Conservation (phyloP, 2,113 vertebrate species). For the Dasyornis broadbenti region DNA sequence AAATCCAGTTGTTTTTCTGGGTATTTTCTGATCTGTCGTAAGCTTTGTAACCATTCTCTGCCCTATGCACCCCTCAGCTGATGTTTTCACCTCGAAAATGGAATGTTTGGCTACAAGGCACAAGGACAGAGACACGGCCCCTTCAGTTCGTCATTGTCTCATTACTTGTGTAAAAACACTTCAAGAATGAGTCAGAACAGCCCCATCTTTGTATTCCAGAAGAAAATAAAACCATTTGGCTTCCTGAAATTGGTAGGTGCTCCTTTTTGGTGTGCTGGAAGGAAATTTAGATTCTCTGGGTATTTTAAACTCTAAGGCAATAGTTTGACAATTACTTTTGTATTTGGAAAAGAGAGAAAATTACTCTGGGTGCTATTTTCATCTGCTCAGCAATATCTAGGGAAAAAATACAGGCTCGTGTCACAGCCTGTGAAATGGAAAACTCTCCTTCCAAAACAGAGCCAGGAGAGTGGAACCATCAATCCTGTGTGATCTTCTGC, state of each 20-base stretch:
- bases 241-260: background rate
- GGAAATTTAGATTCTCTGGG: background rate
- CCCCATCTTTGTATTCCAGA: background rate
- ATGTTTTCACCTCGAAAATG: background rate
- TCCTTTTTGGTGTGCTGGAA: background rate
- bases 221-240: background rate
- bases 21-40: background rate
- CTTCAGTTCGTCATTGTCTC: background rate
- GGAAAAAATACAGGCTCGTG: background rate
- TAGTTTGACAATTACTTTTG: background rate
- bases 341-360: background rate
- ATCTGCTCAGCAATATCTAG: background rate
- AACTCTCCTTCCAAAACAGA: background rate
- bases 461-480: background rate
- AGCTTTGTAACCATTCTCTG: background rate
- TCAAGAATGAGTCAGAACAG: background rate
- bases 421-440: background rate
- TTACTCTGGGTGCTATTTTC: background rate
- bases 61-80: background rate
- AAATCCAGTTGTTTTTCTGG: background rate
- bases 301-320: background rate
- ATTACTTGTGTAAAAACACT: background rate
- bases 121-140: background rate
- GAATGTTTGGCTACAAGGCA: background rate
- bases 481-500: background rate